Conservation (phyloP, 2,797 vertebrate genomes). For the Knipowitschia caucasica region DNA sequence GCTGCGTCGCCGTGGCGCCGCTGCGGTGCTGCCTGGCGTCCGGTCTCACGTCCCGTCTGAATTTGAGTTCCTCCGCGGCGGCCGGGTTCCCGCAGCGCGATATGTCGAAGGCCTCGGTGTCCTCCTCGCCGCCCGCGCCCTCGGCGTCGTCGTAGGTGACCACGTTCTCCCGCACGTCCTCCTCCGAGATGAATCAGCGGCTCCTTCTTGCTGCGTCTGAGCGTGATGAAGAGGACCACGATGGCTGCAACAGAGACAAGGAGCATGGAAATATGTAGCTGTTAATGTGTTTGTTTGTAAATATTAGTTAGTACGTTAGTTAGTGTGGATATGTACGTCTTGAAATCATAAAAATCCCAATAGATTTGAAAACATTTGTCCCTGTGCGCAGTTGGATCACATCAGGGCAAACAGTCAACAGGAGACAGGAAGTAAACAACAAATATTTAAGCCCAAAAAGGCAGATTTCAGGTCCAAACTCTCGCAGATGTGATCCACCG, state of each 20-base stretch:
- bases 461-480: too few relatives aligned
- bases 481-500: too few relatives aligned
- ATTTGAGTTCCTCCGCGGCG: conserved; percentile 90
- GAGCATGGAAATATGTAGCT: too few relatives aligned
- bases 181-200: conserved; percentile 94
- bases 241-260: conserved; percentile 78
- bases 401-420: too few relatives aligned
- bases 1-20: conserved; percentile 66
- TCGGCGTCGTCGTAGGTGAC: conserved; percentile 98
- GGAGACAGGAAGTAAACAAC: too few relatives aligned
- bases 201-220: conserved; percentile 92
- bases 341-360: too few relatives aligned
- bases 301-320: too few relatives aligned
- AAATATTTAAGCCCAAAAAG: too few relatives aligned
- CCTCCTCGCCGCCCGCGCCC: conserved; percentile 94
- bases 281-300: too few relatives aligned
- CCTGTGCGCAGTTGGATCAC: too few relatives aligned
- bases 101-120: conserved; percentile 98
- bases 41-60: conserved; percentile 87
- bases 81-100: conserved; percentile 90
- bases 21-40: conserved; percentile 68
- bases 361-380: too few relatives aligned
- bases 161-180: conserved; percentile 94
- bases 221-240: conserved; percentile 92
- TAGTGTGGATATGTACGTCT: too few relatives aligned